Base-by-base conservation (phyloP, 2,113 vertebrate genomes). In the Talpa occidentalis region DNA sequence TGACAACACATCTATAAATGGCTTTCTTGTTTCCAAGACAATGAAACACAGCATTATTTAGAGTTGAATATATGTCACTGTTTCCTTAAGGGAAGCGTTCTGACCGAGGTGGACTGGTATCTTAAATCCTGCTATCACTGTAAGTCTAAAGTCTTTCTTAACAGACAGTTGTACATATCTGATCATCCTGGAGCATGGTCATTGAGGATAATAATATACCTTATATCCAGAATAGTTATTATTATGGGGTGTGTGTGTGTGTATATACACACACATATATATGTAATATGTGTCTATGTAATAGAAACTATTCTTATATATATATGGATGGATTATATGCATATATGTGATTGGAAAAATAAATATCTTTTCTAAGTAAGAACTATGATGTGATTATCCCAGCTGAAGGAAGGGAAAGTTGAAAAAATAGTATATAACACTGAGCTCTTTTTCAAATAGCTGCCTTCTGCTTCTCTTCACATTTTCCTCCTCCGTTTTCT, bases 401-500 rank as follows among this genome's bases (percentile, higher is more conserved):
- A 86, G 37, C 10, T 49, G 78, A 28, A 83, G 30, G 10, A 77
- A 83, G 21, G 2, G 40, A 80, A 78, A 69, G 10, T 37, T 79
- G 17, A 81, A 35, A 78, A 95, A 69, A 94, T 40, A 82, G 3
- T 76, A 10, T 40, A 70, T 80, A 84, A 59, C 4, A 94, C 2
- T 19, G 32, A 93, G 1, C 1, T 1, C 12, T 73, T 92, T 94
- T 88, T 81, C 52, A 85, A 56, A 77, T 35, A 85, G 19, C 49
- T 95, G 16, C n/a, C 49, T 94, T 92, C 86, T 86, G 22, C 3
- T 67, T 85, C 37, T 64, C n/a, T 90, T 59, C 22, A 24, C 4
- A 40, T 67, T 88, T 93, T 95, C 6, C 32, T 84, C 32, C 40
- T 86, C 59, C 40, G 64, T 72, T 82, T 86, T 32, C 78, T 80